A percentile compares a stretch with the other conserved stretches of the same genome.
phyloP scores from a whole-genome alignment of 2,113 vertebrate species.

The Callaeas wilsoni region DNA sequence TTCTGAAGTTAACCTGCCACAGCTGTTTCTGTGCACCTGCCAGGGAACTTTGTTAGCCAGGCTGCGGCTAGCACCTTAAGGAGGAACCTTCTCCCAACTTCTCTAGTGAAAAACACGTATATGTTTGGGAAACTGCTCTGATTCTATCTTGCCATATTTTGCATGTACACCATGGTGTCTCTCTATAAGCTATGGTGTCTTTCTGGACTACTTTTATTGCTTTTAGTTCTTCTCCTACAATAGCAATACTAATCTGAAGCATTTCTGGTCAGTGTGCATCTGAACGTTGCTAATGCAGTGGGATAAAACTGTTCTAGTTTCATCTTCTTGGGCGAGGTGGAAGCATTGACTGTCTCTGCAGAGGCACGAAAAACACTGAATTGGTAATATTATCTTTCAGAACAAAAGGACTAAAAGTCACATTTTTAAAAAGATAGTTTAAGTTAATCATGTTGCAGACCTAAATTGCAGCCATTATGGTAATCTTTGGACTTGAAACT shows the following conservation, averaged over 20 bases:
- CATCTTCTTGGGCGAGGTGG: background rate
- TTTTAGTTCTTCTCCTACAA: background rate
- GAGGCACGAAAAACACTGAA: background rate
- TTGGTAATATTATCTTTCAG: background rate
- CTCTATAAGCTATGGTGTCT: background rate
- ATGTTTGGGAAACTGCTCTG: background rate
- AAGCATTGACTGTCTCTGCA: background rate
- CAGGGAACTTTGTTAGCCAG: background rate
- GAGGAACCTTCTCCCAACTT: background rate
- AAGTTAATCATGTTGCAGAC: background rate
- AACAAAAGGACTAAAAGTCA: background rate
- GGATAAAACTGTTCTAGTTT: background rate
- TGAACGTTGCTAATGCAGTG: background rate
- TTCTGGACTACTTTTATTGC: background rate
- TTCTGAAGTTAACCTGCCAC: background rate
- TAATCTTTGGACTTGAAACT: conserved; percentile 6
- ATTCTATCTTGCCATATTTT: background rate
- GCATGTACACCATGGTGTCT: background rate
- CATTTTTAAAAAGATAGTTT: background rate
- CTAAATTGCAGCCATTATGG: background rate
- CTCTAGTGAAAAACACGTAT: background rate
- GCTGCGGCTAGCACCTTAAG: background rate
- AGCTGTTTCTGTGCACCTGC: background rate
- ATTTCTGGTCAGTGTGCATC: background rate
- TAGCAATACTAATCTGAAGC: background rate